Conservation (phyloP, 2,888 invertebrate genomes). For the Troilus luridus region DNA sequence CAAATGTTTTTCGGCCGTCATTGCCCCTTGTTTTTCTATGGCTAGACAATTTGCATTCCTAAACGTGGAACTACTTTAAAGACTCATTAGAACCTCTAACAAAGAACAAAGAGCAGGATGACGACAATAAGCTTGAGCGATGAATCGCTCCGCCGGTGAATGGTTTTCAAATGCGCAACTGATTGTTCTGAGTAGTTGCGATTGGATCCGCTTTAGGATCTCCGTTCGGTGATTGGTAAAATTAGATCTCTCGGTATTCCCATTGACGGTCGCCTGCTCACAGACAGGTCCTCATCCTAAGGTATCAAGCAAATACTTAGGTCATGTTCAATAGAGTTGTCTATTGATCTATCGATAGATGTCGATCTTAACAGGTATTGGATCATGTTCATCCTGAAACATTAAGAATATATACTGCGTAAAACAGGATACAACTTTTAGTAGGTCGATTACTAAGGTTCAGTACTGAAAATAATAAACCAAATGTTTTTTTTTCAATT, state of each 20-base stretch:
- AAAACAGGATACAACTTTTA: no score
- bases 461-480: no score
- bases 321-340: background rate
- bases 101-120: background rate
- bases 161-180: background rate
- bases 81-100: background rate
- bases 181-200: background rate
- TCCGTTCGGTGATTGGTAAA: background rate
- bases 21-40: no score
- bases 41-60: background rate
- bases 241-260: background rate
- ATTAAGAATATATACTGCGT: no score
- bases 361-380: no score
- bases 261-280: background rate
- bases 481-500: no score
- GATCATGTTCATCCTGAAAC: no score
- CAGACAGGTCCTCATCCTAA: no score
- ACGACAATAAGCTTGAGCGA: background rate
- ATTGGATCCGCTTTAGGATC: background rate
- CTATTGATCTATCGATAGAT: no score
- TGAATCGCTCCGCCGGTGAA: background rate
- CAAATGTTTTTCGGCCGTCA: background rate
- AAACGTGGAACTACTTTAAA: background rate
- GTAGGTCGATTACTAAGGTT: no score
- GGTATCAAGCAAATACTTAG: background rate